Conservation (phyloP, 2,888 invertebrate species). For the Drosophila anomalipes region DNA sequence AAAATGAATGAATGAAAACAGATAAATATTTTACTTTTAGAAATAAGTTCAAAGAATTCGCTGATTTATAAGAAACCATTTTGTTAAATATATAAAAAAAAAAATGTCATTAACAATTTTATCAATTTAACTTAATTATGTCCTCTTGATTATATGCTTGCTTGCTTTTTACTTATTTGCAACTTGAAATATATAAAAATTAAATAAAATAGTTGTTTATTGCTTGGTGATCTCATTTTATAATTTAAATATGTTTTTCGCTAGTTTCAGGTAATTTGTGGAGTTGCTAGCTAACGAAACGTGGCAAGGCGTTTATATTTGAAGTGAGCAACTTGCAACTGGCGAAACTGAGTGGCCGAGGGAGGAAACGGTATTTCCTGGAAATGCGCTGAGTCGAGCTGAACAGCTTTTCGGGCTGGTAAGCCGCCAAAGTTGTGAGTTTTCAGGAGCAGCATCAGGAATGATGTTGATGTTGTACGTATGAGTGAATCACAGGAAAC, state of each 20-base stretch:
- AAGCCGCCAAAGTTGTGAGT: constrained; percentile 19
- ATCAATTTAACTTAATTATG: neutral
- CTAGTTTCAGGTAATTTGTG: neutral
- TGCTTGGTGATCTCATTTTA: neutral
- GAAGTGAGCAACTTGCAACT: constrained; percentile 3
- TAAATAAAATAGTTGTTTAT: neutral
- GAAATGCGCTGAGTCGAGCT: constrained; percentile 58
- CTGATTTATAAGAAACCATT: neutral
- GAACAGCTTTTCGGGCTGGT: constrained; percentile 13
- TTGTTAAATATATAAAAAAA: neutral
- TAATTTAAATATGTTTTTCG: neutral
- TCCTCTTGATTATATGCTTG: neutral
- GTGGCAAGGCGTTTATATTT: constrained; percentile 9
- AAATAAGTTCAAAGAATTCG: neutral
- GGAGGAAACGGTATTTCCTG: constrained; percentile 73
- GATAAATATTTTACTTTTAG: neutral
- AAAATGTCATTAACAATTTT: neutral
- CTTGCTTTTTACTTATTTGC: neutral
- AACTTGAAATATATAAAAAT: neutral
- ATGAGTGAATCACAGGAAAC: constrained; percentile 47
- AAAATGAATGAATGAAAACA: neutral
- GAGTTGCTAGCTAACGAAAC: constrained; percentile 8
- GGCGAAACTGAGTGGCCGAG: neutral
- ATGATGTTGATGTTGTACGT: constrained; percentile 12
- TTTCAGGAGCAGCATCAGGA: constrained; percentile 40